Percentiles rank a stretch among this genome's conserved stretches.
Evolutionary conservation across 1,140 invertebrate species (phyloP).

Genomic region (Himalopsyche phryganea): DNA sequence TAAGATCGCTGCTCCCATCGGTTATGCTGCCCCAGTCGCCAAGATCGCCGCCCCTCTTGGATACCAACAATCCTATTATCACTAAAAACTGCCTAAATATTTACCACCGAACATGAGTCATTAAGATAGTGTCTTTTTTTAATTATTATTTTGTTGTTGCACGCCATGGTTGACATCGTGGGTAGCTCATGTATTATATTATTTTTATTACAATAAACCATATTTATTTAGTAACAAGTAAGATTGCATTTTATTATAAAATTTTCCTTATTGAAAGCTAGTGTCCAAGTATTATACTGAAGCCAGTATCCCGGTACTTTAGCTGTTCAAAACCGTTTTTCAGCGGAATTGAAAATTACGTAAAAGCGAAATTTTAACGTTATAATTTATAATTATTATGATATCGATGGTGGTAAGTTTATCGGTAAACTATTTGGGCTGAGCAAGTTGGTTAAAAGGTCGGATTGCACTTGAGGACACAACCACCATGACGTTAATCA

Average conservation of each 20-base stretch:
- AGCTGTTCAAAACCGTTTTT: no score
- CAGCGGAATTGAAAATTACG: no score
- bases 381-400: no score
- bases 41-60: conserved; percentile 34
- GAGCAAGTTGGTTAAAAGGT: no score
- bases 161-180: background rate
- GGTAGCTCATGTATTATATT: background rate
- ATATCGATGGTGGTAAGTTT: no score
- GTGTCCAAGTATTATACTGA: no score
- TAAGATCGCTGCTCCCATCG: conserved; percentile 34
- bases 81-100: conserved; percentile 9
- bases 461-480: no score
- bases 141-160: background rate
- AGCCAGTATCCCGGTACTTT: no score
- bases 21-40: conserved; percentile 36
- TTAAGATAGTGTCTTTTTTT: background rate
- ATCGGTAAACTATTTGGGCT: no score
- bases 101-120: conserved; percentile 8
- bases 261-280: conserved; percentile 1
- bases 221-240: conserved; percentile 6
- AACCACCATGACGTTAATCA: no score
- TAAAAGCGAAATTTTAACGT: no score
- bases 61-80: conserved; percentile 31
- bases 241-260: background rate
- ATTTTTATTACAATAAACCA: background rate